These are phyloP conservation scores for Cacatua alba DNA, from an alignment of 2,113 vertebrate species.

Conservation along the genomic window DNA sequence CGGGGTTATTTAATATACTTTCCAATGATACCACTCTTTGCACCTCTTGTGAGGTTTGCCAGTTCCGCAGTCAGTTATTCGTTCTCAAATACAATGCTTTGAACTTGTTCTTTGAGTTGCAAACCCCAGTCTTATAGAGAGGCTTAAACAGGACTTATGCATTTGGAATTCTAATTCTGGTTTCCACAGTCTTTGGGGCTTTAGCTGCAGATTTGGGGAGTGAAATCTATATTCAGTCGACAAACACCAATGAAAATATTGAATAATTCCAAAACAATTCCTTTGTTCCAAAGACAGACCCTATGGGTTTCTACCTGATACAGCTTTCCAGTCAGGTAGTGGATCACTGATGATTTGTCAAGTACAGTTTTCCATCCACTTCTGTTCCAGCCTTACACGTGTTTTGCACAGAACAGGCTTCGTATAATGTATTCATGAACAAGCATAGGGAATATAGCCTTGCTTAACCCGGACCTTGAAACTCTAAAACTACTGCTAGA, in stretches of 20 bases:
- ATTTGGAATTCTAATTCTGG: conserved; percentile 9
- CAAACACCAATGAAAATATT: background rate
- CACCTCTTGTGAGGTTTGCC: background rate
- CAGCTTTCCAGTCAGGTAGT: background rate
- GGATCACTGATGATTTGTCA: background rate
- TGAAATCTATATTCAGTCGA: conserved; percentile 10
- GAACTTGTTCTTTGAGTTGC: background rate
- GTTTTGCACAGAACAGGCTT: background rate
- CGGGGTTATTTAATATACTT: background rate
- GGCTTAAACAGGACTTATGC: background rate
- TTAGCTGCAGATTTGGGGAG: background rate
- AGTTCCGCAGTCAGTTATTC: background rate
- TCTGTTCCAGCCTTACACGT: background rate
- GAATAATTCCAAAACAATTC: background rate
- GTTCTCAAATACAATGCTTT: background rate
- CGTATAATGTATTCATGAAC: background rate
- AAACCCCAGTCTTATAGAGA: background rate
- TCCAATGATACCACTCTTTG: background rate
- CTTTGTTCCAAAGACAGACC: background rate
- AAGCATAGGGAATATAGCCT: background rate
- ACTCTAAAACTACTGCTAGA: background rate
- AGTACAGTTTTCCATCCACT: background rate
- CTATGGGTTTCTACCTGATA: background rate
- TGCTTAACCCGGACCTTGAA: background rate
- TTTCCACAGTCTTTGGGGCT: background rate